phyloP scores from a whole-genome alignment of 2,888 invertebrate genomes.

The Platypus cylindrus region DNA sequence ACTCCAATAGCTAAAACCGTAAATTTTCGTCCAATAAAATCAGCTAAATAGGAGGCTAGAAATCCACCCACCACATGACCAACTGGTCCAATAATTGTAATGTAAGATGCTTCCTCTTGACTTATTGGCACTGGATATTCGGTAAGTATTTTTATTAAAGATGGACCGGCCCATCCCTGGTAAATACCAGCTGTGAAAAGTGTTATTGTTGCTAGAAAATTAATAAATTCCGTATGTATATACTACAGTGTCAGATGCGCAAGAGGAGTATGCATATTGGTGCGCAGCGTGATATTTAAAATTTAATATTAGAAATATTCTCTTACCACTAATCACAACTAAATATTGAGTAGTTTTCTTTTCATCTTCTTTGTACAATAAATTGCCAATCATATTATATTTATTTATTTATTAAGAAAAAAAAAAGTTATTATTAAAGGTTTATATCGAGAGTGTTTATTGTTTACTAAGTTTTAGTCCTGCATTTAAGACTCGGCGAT shows the following conservation, averaged over 20 bases:
- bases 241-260: too few species aligned
- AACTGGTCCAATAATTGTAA: slow-evolving; percentile 16
- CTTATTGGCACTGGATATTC: slow-evolving; percentile 18
- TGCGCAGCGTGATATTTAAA: too few species aligned
- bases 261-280: too few species aligned
- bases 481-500: too few species aligned
- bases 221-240: neutral
- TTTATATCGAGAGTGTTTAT: too few species aligned
- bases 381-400: neutral
- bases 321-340: slow-evolving; percentile 5
- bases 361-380: slow-evolving; percentile 3
- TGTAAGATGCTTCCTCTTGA: slow-evolving; percentile 19
- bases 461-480: too few species aligned
- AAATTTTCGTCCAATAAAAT: slow-evolving; percentile 19
- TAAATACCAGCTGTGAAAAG: slow-evolving; percentile 17
- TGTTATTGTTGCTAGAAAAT: slow-evolving; percentile 17
- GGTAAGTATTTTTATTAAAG: slow-evolving; percentile 16
- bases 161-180: slow-evolving; percentile 19
- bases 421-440: too few species aligned
- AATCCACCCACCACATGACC: slow-evolving; percentile 18
- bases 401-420: too few species aligned
- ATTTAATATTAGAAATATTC: too few species aligned
- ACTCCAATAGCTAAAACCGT: slow-evolving; percentile 16
- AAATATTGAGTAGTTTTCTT: slow-evolving; percentile 5
- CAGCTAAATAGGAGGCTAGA: slow-evolving; percentile 13